phyloP scores from a whole-genome alignment of 2,888 invertebrate species.

The Acrobasis suavella region DNA sequence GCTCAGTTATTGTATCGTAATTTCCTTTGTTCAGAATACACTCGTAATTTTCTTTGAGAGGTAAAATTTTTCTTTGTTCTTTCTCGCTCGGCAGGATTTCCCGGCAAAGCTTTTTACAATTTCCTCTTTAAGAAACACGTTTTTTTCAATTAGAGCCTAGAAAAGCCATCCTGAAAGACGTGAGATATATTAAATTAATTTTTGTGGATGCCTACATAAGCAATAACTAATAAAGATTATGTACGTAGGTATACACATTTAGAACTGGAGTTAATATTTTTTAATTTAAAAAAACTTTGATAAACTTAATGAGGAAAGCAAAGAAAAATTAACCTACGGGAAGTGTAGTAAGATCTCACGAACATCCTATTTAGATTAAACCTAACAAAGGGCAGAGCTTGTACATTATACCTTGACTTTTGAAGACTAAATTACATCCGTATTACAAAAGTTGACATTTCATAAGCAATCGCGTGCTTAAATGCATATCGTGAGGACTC shows the following conservation, averaged over 20 bases:
- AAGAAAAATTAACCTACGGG: background rate
- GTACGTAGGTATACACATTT: too few species aligned
- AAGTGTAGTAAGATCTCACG: background rate
- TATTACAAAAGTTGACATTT: conserved; percentile 29
- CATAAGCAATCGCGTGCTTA: conserved; percentile 26
- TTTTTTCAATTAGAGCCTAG: conserved; percentile 40
- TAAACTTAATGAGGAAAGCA: background rate
- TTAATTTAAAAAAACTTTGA: background rate
- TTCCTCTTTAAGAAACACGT: conserved; percentile 39
- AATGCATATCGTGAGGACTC: conserved; percentile 24
- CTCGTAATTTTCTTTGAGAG: conserved; percentile 39
- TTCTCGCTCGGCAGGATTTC: conserved; percentile 22
- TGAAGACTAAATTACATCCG: conserved; percentile 12
- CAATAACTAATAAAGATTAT: background rate
- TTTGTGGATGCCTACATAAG: conserved; percentile 8
- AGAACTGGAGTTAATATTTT: background rate
- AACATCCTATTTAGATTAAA: background rate
- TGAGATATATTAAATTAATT: conserved; percentile 34
- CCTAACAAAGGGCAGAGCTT: background rate
- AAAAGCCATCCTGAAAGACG: conserved; percentile 29
- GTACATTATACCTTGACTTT: conserved; percentile 12
- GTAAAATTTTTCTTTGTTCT: conserved; percentile 14
- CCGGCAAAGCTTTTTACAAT: conserved; percentile 40
- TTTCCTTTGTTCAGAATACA: conserved; percentile 23
- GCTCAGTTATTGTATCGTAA: conserved; percentile 21